These are phyloP conservation scores for Brachionus sp. DNA, from an alignment of 1,140 invertebrate genomes.

Conservation along the genomic window DNA sequence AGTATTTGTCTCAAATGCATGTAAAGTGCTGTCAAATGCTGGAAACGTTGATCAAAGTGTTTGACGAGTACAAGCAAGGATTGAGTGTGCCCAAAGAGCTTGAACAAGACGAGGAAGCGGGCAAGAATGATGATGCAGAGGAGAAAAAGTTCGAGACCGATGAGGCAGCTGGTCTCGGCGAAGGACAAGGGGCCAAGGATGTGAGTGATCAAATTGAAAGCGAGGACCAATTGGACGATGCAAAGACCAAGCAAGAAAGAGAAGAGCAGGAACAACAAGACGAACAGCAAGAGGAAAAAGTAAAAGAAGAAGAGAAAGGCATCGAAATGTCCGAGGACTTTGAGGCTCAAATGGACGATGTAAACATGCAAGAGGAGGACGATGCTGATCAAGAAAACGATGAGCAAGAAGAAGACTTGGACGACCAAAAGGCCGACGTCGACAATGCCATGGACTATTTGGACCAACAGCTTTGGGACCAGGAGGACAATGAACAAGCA, in stretches of 20 bases:
- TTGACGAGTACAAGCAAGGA: constrained; percentile 22
- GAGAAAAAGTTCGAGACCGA: constrained; percentile 26
- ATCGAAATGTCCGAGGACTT: constrained; percentile 44
- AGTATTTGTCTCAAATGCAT: background rate
- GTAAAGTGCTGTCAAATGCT: constrained; percentile 22
- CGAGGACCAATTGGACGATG: constrained; percentile 43
- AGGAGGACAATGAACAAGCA: background rate
- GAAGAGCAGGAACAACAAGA: background rate
- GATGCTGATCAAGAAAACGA: constrained; percentile 1
- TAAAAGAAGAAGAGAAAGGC: constrained; percentile 44
- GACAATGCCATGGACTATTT: constrained; percentile 20
- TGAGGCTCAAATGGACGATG: constrained; percentile 23
- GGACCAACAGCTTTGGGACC: constrained; percentile 36
- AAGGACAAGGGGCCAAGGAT: constrained; percentile 40
- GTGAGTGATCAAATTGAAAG: constrained; percentile 43
- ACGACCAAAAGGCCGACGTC: constrained; percentile 40
- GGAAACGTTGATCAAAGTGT: background rate
- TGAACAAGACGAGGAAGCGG: background rate
- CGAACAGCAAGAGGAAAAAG: background rate
- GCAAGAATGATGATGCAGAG: background rate
- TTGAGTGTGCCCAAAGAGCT: constrained; percentile 11
- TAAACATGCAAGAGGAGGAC: background rate
- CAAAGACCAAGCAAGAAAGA: background rate
- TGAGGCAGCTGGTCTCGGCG: constrained; percentile 15
- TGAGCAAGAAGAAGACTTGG: background rate